Base-by-base conservation (phyloP, 2,888 invertebrate genomes). In the Andrena flavipes region DNA sequence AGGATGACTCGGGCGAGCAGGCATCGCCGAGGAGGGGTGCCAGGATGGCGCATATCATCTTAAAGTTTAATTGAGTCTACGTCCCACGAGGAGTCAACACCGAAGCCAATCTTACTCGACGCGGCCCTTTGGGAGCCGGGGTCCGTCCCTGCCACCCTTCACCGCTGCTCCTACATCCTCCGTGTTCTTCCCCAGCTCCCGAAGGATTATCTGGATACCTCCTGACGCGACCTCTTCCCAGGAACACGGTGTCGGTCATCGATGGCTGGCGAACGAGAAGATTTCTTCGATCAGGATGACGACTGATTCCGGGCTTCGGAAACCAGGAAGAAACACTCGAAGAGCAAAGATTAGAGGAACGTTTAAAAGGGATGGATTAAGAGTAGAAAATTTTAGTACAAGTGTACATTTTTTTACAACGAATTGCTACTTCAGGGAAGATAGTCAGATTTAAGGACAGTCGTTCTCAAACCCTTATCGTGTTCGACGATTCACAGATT, bases 1-100 rank as follows among this genome's bases (percentile, higher is more conserved):
- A n/a, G 62, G 64, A 76, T 51, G 73, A 79, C 64, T 63, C 23
- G 65, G 82, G 73, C 70, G 65, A 64, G 59, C 71, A 51, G 64
- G 56, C 42, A 68, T 56, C 33, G 62, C 42, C 23, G 67, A 63
- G 49, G 56, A 29, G 13, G 70, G 60, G 63, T 51, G 23, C 33
- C 64, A 73, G 85, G 79, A 49, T 82, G 89, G 89, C 92, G 95
- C 95, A 95, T 95, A 95, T 95, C 95, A 95, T 95, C 95, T 95
- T 95, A 95, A 96, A 96, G 96, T 96, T 96, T 96, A 96, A 96
- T 96, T 96, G 96, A 96, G 96, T 95, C 95, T 95, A 93, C 94
- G 94, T 95, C 95, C 94, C 94, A 92, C 91, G 94, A 94, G 95
- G 93, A 94, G 92, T 92, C 92, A 94, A 93, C 93, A 94, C 93